Conservation (phyloP, 1,140 invertebrate genomes). For the Sogatella furcifera region DNA sequence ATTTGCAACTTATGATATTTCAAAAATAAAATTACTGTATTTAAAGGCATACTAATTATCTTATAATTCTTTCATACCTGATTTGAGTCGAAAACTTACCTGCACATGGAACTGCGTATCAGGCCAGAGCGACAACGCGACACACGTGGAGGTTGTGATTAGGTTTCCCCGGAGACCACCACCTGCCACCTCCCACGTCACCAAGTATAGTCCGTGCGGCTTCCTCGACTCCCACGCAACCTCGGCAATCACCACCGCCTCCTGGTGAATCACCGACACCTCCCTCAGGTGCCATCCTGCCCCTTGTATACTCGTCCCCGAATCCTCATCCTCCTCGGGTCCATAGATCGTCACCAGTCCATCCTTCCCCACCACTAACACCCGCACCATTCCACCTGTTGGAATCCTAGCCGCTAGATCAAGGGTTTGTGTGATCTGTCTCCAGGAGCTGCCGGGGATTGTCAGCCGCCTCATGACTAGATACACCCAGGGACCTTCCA, state of each 20-base stretch:
- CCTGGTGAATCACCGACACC: slow-evolving; percentile 55
- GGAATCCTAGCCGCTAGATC: slow-evolving; percentile 45
- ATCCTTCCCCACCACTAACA: slow-evolving; percentile 50
- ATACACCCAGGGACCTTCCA: slow-evolving; percentile 43
- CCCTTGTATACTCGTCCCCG: not conserved
- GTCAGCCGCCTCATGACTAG: slow-evolving; percentile 50
- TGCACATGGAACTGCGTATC: slow-evolving; percentile 68
- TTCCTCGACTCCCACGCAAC: slow-evolving; percentile 57
- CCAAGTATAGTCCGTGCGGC: slow-evolving; percentile 45
- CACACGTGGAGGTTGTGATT: slow-evolving; percentile 62
- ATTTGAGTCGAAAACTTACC: too few species aligned
- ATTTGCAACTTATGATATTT: too few species aligned
- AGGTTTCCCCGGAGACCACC: slow-evolving; percentile 70
- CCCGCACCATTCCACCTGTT: slow-evolving; percentile 45
- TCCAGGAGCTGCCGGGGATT: slow-evolving; percentile 24
- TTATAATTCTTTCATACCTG: too few species aligned
- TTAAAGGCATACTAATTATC: too few species aligned
- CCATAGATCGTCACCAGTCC: slow-evolving; percentile 55
- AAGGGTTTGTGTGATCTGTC: slow-evolving; percentile 37
- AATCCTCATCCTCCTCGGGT: slow-evolving; percentile 27
- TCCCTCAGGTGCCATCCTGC: slow-evolving; percentile 46
- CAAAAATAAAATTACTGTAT: too few species aligned
- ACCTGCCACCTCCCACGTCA: slow-evolving; percentile 71
- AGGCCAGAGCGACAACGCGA: slow-evolving; percentile 64
- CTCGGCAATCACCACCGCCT: slow-evolving; percentile 60